Percentiles rank a stretch among this genome's conserved stretches.
These are phyloP conservation scores for Poeciliopsis gracilis DNA, from an alignment of 2,797 vertebrate species.

Conservation along the genomic window DNA sequence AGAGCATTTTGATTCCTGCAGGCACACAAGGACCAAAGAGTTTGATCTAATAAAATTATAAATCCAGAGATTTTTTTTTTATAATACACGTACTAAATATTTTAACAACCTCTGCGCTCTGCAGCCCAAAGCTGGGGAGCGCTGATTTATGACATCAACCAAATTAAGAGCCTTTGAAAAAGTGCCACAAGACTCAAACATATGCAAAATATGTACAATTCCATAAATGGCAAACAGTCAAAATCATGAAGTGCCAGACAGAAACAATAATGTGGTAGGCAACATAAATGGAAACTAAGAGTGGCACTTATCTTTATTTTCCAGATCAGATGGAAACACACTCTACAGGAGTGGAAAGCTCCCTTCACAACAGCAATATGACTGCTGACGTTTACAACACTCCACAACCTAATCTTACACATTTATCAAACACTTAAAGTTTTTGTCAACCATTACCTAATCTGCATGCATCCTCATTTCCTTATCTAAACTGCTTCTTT, in stretches of 20 bases:
- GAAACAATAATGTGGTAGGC: constrained; percentile 15
- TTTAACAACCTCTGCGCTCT: not conserved
- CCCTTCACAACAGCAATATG: constrained; percentile 4
- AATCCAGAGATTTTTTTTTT: not conserved
- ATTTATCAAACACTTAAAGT: not conserved
- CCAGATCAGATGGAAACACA: constrained; percentile 22
- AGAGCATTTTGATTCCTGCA: not conserved
- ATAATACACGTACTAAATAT: not conserved
- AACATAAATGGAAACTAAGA: constrained; percentile 32
- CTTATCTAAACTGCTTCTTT: constrained; percentile 22
- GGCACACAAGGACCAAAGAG: not conserved
- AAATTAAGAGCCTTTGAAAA: not conserved
- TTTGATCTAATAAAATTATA: not conserved
- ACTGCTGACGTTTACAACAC: constrained; percentile 1
- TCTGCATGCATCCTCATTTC: constrained; percentile 10
- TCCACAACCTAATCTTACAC: not conserved
- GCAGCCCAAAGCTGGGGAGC: not conserved
- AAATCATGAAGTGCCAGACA: not conserved
- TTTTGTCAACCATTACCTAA: constrained; percentile 19
- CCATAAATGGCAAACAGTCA: constrained; percentile 9
- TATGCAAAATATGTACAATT: constrained; percentile 4
- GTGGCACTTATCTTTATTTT: constrained; percentile 30
- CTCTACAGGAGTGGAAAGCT: constrained; percentile 14
- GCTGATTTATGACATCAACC: not conserved
- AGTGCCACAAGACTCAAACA: not conserved